These are phyloP conservation scores for Pogonomyrmex californicus DNA, from an alignment of 1,140 invertebrate species.

Conservation along the genomic window DNA sequence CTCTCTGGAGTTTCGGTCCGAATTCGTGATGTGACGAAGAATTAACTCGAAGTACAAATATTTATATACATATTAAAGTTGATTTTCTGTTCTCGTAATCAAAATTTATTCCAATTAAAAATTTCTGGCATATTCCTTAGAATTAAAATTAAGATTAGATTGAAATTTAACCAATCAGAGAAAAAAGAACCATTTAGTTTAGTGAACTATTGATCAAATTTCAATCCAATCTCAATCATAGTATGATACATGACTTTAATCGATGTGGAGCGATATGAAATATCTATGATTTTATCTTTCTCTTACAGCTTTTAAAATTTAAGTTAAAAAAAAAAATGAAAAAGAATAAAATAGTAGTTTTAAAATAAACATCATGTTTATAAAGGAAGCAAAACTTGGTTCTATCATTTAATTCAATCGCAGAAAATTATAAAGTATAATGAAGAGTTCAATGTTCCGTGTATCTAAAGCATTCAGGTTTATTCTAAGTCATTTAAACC, in stretches of 20 bases:
- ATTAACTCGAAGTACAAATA: not conserved
- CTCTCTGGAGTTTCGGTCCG: not conserved
- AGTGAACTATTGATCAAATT: too few relatives aligned
- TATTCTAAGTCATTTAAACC: not conserved
- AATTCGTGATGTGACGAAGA: not conserved
- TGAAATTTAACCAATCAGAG: too few relatives aligned
- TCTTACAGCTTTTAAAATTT: not conserved
- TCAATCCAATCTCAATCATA: too few relatives aligned
- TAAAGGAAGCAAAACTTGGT: not conserved
- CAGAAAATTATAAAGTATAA: constrained; percentile 25
- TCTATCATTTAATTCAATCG: not conserved
- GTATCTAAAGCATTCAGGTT: not conserved
- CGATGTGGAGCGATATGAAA: not conserved
- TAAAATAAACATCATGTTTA: not conserved
- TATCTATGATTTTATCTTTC: not conserved
- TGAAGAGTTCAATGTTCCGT: not conserved
- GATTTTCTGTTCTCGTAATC: not conserved
- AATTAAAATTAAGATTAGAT: too few relatives aligned
- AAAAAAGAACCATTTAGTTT: too few relatives aligned
- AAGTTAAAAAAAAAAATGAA: not conserved
- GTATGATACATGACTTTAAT: too few relatives aligned
- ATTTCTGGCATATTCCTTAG: too few relatives aligned
- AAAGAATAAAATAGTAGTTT: not conserved
- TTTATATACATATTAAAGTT: not conserved
- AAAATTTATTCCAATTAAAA: too few relatives aligned